Percentiles rank a stretch among this genome's conserved stretches.
These are phyloP conservation scores for Haemorhous mexicanus DNA, from an alignment of 2,113 vertebrate genomes.

Conservation along the genomic window DNA sequence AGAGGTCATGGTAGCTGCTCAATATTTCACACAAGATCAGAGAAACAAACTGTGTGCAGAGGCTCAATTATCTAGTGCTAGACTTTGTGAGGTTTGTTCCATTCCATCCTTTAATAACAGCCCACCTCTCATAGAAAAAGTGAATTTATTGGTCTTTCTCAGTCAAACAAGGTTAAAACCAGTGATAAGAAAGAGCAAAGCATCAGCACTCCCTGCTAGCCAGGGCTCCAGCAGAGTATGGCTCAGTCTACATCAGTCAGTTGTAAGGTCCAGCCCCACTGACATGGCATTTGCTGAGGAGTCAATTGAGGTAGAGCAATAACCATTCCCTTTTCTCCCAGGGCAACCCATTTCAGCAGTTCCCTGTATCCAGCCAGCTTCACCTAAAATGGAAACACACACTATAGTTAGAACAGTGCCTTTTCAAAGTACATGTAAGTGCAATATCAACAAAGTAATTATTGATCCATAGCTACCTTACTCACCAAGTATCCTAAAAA, in stretches of 20 bases:
- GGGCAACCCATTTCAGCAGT: conserved; percentile 76
- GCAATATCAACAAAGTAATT: not conserved
- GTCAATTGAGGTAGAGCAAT: conserved; percentile 78
- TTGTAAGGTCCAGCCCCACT: conserved; percentile 89
- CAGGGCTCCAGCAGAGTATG: not conserved
- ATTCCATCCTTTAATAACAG: not conserved
- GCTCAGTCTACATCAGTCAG: conserved; percentile 70
- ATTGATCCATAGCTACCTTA: not conserved
- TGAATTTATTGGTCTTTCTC: not conserved
- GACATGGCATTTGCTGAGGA: conserved; percentile 78
- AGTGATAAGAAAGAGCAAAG: not conserved
- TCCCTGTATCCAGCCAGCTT: conserved; percentile 78
- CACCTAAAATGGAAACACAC: conserved; percentile 74
- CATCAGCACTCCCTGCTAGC: not conserved
- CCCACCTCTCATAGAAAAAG: not conserved
- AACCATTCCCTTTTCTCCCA: conserved; percentile 73
- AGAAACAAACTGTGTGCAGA: not conserved
- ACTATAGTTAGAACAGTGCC: not conserved
- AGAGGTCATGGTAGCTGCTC: not conserved
- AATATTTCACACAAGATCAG: not conserved
- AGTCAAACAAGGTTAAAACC: not conserved
- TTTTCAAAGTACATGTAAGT: not conserved
- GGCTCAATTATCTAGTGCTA: not conserved
- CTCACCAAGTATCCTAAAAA: not conserved
- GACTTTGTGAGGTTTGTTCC: not conserved